Percentiles rank a stretch among this genome's conserved stretches.
phyloP scores from a whole-genome alignment of 2,888 invertebrate genomes.

The Mesorhabditis belari region DNA sequence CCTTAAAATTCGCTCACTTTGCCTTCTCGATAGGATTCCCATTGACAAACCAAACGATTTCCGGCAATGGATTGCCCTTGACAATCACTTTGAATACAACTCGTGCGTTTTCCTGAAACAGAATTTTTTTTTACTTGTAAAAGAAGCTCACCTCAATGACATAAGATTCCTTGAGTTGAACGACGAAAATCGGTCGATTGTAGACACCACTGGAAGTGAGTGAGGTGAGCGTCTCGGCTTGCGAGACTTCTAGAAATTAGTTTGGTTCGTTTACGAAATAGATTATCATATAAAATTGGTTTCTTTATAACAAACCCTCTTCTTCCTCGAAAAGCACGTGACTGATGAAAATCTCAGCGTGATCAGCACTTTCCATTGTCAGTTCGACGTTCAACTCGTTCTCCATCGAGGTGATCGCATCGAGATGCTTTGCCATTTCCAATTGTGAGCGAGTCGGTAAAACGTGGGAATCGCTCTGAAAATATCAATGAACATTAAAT shows the following conservation, averaged over 20 bases:
- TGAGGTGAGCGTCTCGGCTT: conserved; percentile 36
- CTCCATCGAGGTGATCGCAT: not conserved
- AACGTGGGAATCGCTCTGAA: not conserved
- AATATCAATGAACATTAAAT: no score
- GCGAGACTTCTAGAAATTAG: conserved; percentile 25
- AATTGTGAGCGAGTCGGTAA: not conserved
- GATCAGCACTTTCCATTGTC: not conserved
- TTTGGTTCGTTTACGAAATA: no score
- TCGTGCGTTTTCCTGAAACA: conserved; percentile 5
- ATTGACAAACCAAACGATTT: conserved; percentile 30
- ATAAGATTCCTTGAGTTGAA: conserved; percentile 15
- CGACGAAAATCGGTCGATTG: conserved; percentile 32
- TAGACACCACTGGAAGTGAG: conserved; percentile 30
- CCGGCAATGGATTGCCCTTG: conserved; percentile 38
- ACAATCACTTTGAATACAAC: conserved; percentile 26
- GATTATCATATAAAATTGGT: no score
- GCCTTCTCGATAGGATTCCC: conserved; percentile 21
- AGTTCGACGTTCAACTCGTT: not conserved
- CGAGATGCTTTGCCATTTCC: not conserved
- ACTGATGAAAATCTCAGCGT: not conserved
- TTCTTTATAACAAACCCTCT: not conserved
- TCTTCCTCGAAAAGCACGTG: not conserved
- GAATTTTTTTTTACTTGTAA: not conserved
- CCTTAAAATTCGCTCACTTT: not conserved
- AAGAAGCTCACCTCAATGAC: conserved; percentile 8